Conservation (phyloP, 2,113 vertebrate genomes). For the Chiloscyllium plagiosum region DNA sequence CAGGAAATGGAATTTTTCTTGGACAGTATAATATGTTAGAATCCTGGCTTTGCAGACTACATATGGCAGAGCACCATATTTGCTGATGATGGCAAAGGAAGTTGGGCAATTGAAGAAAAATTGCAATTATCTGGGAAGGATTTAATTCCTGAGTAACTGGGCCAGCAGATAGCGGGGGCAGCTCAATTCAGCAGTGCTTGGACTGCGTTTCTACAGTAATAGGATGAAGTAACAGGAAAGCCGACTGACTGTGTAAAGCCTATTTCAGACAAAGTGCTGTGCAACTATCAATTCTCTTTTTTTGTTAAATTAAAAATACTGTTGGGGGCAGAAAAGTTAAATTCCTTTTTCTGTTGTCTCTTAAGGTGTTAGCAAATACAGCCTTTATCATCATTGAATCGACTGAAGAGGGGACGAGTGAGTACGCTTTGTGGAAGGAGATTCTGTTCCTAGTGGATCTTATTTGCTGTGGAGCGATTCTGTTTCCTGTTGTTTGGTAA, state of each 20-base stretch:
- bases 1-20: neutral
- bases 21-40: neutral
- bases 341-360: neutral
- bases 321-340: neutral
- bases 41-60: neutral
- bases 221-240: neutral
- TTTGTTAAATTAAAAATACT: neutral
- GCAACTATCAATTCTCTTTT: neutral
- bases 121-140: neutral
- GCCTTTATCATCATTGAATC: conserved; percentile 74
- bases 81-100: neutral
- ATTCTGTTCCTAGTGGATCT: conserved; percentile 75
- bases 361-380: conserved; percentile 72
- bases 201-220: neutral
- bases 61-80: neutral
- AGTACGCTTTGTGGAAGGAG: conserved; percentile 73
- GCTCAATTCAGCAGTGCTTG: neutral
- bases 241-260: neutral
- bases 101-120: neutral
- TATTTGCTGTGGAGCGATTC: conserved; percentile 72
- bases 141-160: neutral
- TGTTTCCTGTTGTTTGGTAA: conserved; percentile 76
- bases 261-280: neutral
- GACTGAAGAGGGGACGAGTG: conserved; percentile 67
- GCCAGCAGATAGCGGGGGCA: neutral